These are phyloP conservation scores for Theristus sp. DNA, from an alignment of 2,888 invertebrate genomes.

Conservation along the genomic window DNA sequence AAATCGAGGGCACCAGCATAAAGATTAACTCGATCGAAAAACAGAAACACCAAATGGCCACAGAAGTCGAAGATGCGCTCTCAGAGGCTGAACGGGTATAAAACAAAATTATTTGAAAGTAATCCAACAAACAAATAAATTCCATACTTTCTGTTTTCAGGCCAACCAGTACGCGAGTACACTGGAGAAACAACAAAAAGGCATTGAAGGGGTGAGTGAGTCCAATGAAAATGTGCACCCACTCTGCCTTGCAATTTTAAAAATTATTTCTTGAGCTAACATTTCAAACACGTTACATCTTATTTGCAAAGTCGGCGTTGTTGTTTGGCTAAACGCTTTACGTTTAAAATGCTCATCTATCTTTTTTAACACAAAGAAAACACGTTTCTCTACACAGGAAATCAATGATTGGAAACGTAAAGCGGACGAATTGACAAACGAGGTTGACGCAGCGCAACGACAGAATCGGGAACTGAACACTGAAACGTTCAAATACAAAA, in stretches of 20 bases:
- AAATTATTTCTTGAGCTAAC: no score
- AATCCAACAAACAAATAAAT: no score
- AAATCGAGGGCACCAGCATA: constrained; percentile 76
- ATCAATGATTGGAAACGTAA: constrained; percentile 99
- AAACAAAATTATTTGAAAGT: no score
- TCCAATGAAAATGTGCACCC: no score
- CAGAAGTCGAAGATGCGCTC: constrained; percentile 80
- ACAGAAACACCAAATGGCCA: constrained; percentile 76
- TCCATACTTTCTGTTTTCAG: no score
- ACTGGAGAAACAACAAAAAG: constrained; percentile 96
- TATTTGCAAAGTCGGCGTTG: no score
- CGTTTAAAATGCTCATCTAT: no score
- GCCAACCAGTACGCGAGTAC: constrained; percentile 45
- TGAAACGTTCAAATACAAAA: constrained; percentile 93
- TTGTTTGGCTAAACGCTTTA: no score
- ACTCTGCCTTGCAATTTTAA: no score
- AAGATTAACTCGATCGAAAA: constrained; percentile 92
- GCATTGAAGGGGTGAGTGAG: constrained; percentile 99
- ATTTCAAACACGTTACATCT: no score
- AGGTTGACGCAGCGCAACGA: constrained; percentile 94
- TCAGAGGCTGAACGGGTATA: background rate
- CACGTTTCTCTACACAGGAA: no score
- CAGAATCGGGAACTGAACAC: constrained; percentile 99
- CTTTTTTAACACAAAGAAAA: no score
- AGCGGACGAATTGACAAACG: constrained; percentile 82